Evolutionary conservation across 1,140 invertebrate genomes (phyloP), one percentile per base, ranked within the genome.

Genomic region (Drosophila orosa): DNA sequence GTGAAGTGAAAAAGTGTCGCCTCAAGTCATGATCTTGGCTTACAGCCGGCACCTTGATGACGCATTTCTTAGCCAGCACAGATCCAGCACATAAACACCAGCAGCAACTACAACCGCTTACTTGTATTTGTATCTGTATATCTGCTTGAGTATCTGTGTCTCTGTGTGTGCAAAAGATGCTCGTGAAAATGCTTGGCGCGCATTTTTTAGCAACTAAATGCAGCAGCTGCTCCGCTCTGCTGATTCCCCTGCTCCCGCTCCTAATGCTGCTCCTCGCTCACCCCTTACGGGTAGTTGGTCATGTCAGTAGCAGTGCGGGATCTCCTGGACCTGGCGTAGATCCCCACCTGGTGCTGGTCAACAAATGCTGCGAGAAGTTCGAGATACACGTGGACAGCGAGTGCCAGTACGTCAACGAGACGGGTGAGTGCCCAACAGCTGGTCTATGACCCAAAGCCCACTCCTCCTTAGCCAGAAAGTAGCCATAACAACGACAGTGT

Each of bases 321-420:
- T 47, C 73, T 10, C 19, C 59, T 39, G 27, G 45, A 12, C 17
- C 25, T 17, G 31, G 25, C 15, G 17, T 39, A n/a, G 83, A 87
- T 71, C 39, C 80, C 40, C 35, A 52, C 35, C 8, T 80, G 27
- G 79, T 87, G 50, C 29, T 92, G 74, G 93, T 96, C 47, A 95
- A 95, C 69, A 97, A 97, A 93, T 97, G 96, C 90, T 97, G 96
- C 92, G 95, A 95, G 82, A 90, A 92, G 19, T 93, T 94, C 71
- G 95, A 97, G 90, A 90, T 97, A 29, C 94, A 96, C 77, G 90
- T 96, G n/a, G 95, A 95, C 71, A 92, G 92, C 37, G 91, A 92
- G 60, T 96, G 96, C 90, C 94, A 93, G 76, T 91, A 93, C 69
- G 92, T 94, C 6, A 92, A 94, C 66, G 91, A 94, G 59, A 94